Base-by-base conservation (phyloP, 2,113 vertebrate genomes). In the Gavia stellata region DNA sequence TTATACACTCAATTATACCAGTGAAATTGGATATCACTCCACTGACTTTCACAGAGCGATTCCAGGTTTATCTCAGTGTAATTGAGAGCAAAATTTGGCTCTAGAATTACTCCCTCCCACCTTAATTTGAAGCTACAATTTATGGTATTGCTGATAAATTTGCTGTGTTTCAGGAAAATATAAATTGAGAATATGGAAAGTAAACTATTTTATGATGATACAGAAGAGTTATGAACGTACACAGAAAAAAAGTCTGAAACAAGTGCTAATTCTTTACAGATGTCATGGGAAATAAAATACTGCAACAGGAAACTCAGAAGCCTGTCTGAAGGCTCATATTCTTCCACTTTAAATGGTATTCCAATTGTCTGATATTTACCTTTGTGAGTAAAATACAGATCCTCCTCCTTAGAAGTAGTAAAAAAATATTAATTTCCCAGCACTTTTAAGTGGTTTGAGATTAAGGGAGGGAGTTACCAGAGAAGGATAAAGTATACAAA, bases 41-140 rank as follows among this genome's bases (percentile, higher is more conserved):
- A 75, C n/a, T 86, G 67, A 81, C 47, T 67, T 94, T 34, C 50
- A 72, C 45, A 65, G 65, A 91, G 81, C 7, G 20, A 96, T 75
- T 91, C 77, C 49, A 85, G 62, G 40, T 52, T 94, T 90, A 87
- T 68, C 21, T 89, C 73, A 84, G 88, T 31, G 50, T 77, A 95
- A 95, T 1, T 86, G 92, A 95, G 83, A 86, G 38, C 52, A 95
- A 95, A 96, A 91, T 79, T 81, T 87, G 58, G 34, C 53, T 65
- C 77, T 71, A 85, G 75, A 92, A 88, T 83, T 50, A 84, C 62
- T 72, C 33, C 42, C n/a, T 84, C 56, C 55, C 75, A 92, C 61
- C 31, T 78, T 63, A 59, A 50, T 52, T 59, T 68, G 72, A 92
- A 96, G 38, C 14, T 86, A 34, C 31, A 73, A 23, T 77, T 58